These are phyloP conservation scores for Lutraria lutraria DNA, from an alignment of 2,888 invertebrate species.

Conservation along the genomic window DNA sequence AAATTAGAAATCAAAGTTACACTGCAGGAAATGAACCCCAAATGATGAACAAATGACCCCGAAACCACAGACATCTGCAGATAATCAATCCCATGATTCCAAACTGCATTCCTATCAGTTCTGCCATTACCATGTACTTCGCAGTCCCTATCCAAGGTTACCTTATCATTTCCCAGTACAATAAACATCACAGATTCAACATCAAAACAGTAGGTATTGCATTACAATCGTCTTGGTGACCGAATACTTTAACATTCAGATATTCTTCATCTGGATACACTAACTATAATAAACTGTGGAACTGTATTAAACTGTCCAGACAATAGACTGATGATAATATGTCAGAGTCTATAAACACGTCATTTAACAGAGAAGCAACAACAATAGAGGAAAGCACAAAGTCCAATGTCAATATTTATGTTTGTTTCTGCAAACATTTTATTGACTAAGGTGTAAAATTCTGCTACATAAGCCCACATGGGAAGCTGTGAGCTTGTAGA, in stretches of 20 bases:
- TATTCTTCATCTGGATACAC: background rate
- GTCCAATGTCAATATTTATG: slow-evolving; percentile 30
- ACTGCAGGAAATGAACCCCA: too few species aligned
- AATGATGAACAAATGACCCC: too few species aligned
- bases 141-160: too few species aligned
- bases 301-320: slow-evolving; percentile 9
- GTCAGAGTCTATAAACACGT: background rate
- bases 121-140: too few species aligned
- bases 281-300: background rate
- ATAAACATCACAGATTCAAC: background rate
- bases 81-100: too few species aligned
- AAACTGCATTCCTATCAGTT: too few species aligned
- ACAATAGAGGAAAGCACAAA: slow-evolving; percentile 18
- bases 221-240: background rate
- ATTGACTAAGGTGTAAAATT: slow-evolving; percentile 31
- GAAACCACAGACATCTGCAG: too few species aligned
- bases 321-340: background rate
- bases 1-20: too few species aligned
- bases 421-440: slow-evolving; percentile 20
- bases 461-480: background rate
- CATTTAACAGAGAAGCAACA: slow-evolving; percentile 1
- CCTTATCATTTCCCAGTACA: too few species aligned
- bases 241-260: background rate
- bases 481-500: background rate
- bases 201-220: background rate